These are phyloP conservation scores for Bufo gargarizans DNA, from an alignment of 2,113 vertebrate genomes.

Conservation along the genomic window DNA sequence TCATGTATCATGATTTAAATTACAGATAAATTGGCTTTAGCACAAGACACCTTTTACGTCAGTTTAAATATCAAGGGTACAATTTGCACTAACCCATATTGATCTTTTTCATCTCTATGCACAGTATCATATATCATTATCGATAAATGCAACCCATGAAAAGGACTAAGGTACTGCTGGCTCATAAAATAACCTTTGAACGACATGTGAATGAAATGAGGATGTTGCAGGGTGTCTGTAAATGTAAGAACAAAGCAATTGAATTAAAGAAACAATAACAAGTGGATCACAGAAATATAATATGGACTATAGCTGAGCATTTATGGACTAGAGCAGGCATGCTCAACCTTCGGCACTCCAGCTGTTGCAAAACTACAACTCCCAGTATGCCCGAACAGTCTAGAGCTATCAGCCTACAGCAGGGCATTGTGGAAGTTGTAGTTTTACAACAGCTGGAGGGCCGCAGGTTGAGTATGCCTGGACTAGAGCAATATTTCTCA, in stretches of 20 bases:
- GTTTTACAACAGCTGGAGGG: too few relatives aligned
- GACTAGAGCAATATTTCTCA: too few relatives aligned
- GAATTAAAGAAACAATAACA: background rate
- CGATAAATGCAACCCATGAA: constrained; percentile 42
- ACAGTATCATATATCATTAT: constrained; percentile 42
- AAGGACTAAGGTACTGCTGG: background rate
- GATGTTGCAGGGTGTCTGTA: background rate
- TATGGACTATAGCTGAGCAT: too few relatives aligned
- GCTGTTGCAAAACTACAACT: too few relatives aligned
- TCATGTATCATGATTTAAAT: constrained; percentile 50
- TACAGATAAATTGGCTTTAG: constrained; percentile 52
- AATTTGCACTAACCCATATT: constrained; percentile 47
- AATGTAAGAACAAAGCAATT: background rate
- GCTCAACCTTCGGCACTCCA: too few relatives aligned
- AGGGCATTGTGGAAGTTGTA: too few relatives aligned
- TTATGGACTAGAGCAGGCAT: too few relatives aligned
- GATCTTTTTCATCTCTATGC: constrained; percentile 41
- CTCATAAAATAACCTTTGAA: background rate
- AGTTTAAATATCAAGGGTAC: constrained; percentile 54
- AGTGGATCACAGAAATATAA: background rate
- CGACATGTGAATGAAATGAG: background rate
- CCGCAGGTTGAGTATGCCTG: too few relatives aligned
- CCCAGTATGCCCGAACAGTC: too few relatives aligned
- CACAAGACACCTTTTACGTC: constrained; percentile 54
- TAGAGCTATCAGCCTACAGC: too few relatives aligned